A percentile compares a stretch with the other conserved stretches of the same genome.
Evolutionary conservation across 2,113 vertebrate genomes (phyloP).

Genomic region (Phodopus roborovskii): DNA sequence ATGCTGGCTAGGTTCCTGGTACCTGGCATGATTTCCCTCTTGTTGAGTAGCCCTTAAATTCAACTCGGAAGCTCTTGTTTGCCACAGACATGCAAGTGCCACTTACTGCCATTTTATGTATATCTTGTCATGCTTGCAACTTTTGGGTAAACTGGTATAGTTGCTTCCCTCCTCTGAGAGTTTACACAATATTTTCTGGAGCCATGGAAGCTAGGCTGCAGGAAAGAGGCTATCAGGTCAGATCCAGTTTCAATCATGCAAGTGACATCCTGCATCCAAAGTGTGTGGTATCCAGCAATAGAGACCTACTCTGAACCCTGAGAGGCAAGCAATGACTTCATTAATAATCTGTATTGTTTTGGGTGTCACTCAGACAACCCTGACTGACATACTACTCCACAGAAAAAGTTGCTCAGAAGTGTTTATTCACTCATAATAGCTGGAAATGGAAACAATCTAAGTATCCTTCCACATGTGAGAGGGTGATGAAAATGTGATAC

Average conservation of each 20-base stretch:
- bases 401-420: too few species aligned
- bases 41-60: neutral
- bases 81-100: neutral
- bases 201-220: neutral
- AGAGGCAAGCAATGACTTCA: neutral
- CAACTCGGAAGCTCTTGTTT: neutral
- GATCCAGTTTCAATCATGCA: neutral
- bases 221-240: neutral
- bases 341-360: neutral
- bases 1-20: neutral
- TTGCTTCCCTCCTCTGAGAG: neutral
- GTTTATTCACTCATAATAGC: too few species aligned
- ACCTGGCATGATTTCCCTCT: neutral
- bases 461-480: neutral
- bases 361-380: neutral
- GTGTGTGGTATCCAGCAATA: neutral
- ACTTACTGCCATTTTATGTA: too few species aligned
- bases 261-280: neutral
- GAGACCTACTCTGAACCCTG: neutral
- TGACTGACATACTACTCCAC: too few species aligned
- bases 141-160: neutral
- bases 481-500: too few species aligned
- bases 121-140: neutral
- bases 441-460: neutral
- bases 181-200: neutral